Evolutionary conservation across 1,140 invertebrate species (phyloP).

Genomic region (Lysiphlebus fabarum): DNA sequence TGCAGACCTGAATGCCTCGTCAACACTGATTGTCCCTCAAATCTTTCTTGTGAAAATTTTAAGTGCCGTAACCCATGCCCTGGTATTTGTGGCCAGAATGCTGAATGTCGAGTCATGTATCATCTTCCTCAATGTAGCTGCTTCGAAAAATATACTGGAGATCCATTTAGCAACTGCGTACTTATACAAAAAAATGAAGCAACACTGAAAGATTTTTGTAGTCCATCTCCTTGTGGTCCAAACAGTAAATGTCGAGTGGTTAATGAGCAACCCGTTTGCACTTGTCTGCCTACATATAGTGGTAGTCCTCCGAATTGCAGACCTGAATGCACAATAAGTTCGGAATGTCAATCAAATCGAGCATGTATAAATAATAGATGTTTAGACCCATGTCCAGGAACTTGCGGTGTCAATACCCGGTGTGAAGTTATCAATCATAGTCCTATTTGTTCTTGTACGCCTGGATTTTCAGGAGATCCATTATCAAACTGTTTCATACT

Average conservation of each 20-base stretch:
- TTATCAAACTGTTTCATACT: conserved; percentile 55
- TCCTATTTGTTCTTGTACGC: conserved; percentile 59
- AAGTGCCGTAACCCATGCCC: conserved; percentile 60
- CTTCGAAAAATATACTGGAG: conserved; percentile 51
- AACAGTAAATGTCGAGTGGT: conserved; percentile 63
- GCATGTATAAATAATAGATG: conserved; percentile 62
- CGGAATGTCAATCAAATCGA: conserved; percentile 59
- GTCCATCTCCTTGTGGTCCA: conserved; percentile 70
- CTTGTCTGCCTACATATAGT: conserved; percentile 58
- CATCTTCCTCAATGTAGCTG: conserved; percentile 56
- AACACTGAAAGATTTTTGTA: conserved; percentile 54
- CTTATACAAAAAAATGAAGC: conserved; percentile 37
- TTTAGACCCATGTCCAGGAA: conserved; percentile 61
- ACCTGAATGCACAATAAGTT: conserved; percentile 58
- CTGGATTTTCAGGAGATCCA: conserved; percentile 60
- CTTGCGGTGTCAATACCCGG: conserved; percentile 61
- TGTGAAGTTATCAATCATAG: conserved; percentile 61
- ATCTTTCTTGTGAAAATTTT: conserved; percentile 54
- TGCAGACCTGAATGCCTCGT: conserved; percentile 58
- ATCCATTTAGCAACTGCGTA: conserved; percentile 51
- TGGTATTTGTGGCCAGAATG: conserved; percentile 57
- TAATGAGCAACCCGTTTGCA: conserved; percentile 57
- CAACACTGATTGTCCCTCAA: conserved; percentile 55
- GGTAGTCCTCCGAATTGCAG: conserved; percentile 58
- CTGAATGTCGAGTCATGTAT: conserved; percentile 55